phyloP scores from a whole-genome alignment of 2,888 invertebrate genomes.

The Polyommatus icarus region DNA sequence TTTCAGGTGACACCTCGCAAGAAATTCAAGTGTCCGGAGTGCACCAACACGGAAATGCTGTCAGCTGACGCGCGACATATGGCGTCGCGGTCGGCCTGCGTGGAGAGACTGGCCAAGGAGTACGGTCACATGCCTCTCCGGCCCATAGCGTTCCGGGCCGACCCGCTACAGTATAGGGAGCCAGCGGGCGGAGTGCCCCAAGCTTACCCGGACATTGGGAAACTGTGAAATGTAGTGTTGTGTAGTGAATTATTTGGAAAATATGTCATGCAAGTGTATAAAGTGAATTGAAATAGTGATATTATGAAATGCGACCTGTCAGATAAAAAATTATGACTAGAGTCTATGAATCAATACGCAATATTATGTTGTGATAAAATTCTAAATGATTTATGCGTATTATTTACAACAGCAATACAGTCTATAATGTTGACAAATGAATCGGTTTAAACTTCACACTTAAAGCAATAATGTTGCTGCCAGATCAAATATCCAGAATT shows the following conservation, averaged over 20 bases:
- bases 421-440: not conserved
- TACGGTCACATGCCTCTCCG: constrained; percentile 94
- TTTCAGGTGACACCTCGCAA: constrained; percentile 94
- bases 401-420: not conserved
- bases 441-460: not conserved
- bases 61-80: constrained; percentile 96
- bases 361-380: not conserved
- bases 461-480: not conserved
- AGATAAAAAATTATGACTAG: not conserved
- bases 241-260: not conserved
- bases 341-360: not conserved
- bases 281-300: not conserved
- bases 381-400: no score
- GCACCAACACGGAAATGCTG: constrained; percentile 95
- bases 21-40: constrained; percentile 98
- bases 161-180: constrained; percentile 95
- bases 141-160: constrained; percentile 95
- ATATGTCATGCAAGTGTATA: not conserved
- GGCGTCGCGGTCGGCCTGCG: constrained; percentile 94
- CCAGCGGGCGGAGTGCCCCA: constrained; percentile 92
- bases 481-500: not conserved
- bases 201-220: constrained; percentile 92
- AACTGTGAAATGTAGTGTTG: constrained; percentile 81
- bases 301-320: not conserved
- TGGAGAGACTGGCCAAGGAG: constrained; percentile 87